These are phyloP conservation scores for Pseudolaguvia tuberculata DNA, from an alignment of 2,113 vertebrate genomes.

Conservation along the genomic window DNA sequence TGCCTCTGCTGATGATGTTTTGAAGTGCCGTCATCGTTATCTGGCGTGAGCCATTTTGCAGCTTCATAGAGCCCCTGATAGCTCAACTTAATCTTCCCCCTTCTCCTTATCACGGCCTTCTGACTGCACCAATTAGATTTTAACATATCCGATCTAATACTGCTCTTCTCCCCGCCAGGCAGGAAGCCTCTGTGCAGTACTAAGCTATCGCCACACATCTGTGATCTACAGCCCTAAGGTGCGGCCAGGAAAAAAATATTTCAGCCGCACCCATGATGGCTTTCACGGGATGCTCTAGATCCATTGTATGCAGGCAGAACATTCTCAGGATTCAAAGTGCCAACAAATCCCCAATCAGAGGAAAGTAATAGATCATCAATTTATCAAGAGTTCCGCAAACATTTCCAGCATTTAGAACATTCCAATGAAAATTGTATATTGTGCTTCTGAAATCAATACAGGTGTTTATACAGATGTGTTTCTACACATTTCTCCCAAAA, in stretches of 20 bases:
- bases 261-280: constrained; percentile 5
- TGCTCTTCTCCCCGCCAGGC: constrained; percentile 24
- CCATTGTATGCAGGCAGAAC: constrained; percentile 16
- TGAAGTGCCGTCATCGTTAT: constrained; percentile 51
- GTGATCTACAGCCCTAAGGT: constrained; percentile 26
- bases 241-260: constrained; percentile 22
- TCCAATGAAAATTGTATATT: neutral
- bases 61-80: constrained; percentile 48
- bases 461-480: neutral
- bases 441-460: neutral
- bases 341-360: constrained; percentile 21
- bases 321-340: constrained; percentile 23
- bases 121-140: constrained; percentile 53
- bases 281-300: neutral
- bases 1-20: constrained; percentile 44
- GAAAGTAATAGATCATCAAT: constrained; percentile 39
- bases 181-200: constrained; percentile 16
- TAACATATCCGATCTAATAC: constrained; percentile 47
- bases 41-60: constrained; percentile 49
- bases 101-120: constrained; percentile 49
- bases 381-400: constrained; percentile 34
- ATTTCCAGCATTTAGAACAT: neutral
- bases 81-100: constrained; percentile 49
- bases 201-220: constrained; percentile 5
- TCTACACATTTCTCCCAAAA: too few species aligned